Base-by-base conservation (phyloP, 2,888 invertebrate species). In the Tolmerus cingulatus region DNA sequence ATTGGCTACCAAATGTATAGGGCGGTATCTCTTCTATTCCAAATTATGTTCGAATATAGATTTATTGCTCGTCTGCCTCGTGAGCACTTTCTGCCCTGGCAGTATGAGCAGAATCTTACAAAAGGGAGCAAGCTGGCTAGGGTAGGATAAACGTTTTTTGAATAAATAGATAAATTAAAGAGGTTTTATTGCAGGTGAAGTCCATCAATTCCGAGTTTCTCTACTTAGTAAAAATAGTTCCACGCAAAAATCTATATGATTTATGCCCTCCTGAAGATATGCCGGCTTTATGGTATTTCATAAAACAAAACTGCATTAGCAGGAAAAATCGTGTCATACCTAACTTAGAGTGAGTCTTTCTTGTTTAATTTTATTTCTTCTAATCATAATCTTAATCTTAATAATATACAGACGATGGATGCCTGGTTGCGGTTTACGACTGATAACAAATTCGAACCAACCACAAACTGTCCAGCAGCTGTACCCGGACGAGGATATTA, bases 351-450 rank as follows among this genome's bases (percentile, higher is more conserved):
- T 96, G 92, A 94, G 66, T 57, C 1, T 12, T 19, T 37, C 76
- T 78, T 43, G 66, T 19, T 16, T 82, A 14, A 57, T 23, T 66
- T 76, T 46, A 40, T 55, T 40, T 30, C 2, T 34, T 66, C 51
- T 14, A 43, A 30, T 66, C 8, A 19, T 9, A 1, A 37, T 7
- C 8, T 46, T 46, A 14, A 34, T 85, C 87, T n/a, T n/a, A n/a
- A n/a, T n/a, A n/a, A n/a, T n/a, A n/a, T 89, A 87, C 79, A 95
- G 95, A 89, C 95, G 95, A 91, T 96, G 95, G 95, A 94, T 96
- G 88, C 96, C 97, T 0, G 95, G 95, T 1, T 96, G 96, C 91
- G 97, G 97, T 0, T 93, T 95, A 2, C 93, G 94, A 91, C 91
- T 96, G 1, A 95, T 96, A 84, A 89, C 91, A 43, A 92, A 91